Percentiles rank a stretch among this genome's conserved stretches.
Conservation (phyloP, 2,797 vertebrate genomes). For the Okamejei kenojei region DNA sequence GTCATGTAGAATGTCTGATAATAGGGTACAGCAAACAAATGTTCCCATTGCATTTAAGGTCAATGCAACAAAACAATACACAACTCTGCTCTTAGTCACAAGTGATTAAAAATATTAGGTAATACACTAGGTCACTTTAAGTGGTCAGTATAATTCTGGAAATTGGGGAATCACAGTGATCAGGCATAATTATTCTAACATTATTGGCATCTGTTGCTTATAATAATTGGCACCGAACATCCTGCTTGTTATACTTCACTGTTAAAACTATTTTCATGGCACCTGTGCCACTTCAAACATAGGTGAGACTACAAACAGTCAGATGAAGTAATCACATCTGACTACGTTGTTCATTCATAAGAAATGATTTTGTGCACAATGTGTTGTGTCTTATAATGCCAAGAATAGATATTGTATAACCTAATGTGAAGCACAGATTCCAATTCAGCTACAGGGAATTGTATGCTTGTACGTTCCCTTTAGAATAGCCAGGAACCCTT, state of each 20-base stretch:
- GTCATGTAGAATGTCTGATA: not conserved
- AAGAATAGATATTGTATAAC: not conserved
- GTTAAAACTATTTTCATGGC: constrained; percentile 1
- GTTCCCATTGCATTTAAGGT: not conserved
- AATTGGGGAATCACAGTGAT: not conserved
- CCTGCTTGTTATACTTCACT: not conserved
- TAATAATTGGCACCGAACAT: not conserved
- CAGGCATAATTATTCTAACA: not conserved
- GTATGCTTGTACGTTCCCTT: not conserved
- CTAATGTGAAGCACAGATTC: not conserved
- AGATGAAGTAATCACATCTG: not conserved
- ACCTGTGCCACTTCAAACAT: not conserved
- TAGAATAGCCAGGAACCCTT: not conserved
- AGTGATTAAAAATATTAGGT: not conserved
- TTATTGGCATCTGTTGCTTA: not conserved
- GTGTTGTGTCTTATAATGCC: not conserved
- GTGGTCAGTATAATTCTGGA: not conserved
- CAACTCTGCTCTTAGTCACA: constrained; percentile 3
- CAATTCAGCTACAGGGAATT: not conserved
- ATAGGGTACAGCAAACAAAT: not conserved
- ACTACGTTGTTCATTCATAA: not conserved
- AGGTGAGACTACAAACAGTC: not conserved
- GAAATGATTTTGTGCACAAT: not conserved
- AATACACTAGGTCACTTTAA: not conserved
- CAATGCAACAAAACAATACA: not conserved